phyloP scores from a whole-genome alignment of 2,113 vertebrate genomes.

The Sander vitreus region DNA sequence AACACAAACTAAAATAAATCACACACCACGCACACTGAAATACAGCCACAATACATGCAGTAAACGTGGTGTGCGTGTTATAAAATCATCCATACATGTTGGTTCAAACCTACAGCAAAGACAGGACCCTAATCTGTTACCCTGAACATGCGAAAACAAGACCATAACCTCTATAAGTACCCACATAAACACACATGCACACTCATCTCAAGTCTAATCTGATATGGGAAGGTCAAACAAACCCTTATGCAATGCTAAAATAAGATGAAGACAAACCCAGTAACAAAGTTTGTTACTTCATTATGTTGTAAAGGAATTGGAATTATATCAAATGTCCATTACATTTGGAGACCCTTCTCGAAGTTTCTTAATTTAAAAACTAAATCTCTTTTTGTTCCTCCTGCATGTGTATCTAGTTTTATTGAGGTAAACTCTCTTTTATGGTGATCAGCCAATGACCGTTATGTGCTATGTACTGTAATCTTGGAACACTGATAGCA shows the following conservation, averaged over 20 bases:
- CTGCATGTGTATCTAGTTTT: constrained; percentile 9
- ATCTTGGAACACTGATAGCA: constrained; percentile 25
- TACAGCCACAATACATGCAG: not conserved
- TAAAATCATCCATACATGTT: constrained; percentile 2
- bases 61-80: not conserved
- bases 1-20: not conserved
- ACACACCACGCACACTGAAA: not conserved
- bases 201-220: constrained; percentile 25
- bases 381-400: not conserved
- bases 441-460: constrained; percentile 17
- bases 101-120: not conserved
- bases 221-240: constrained; percentile 36
- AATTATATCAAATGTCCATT: not conserved
- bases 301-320: not conserved
- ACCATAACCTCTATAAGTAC: not conserved
- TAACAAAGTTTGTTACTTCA: not conserved
- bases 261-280: not conserved
- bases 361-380: not conserved
- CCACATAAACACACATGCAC: not conserved
- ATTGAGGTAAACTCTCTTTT: not conserved
- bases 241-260: constrained; percentile 9
- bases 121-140: not conserved
- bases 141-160: constrained; percentile 3
- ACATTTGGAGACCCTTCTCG: not conserved
- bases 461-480: not conserved